Evolutionary conservation across 2,888 invertebrate genomes (phyloP).

Genomic region (Sarcophaga variegata): DNA sequence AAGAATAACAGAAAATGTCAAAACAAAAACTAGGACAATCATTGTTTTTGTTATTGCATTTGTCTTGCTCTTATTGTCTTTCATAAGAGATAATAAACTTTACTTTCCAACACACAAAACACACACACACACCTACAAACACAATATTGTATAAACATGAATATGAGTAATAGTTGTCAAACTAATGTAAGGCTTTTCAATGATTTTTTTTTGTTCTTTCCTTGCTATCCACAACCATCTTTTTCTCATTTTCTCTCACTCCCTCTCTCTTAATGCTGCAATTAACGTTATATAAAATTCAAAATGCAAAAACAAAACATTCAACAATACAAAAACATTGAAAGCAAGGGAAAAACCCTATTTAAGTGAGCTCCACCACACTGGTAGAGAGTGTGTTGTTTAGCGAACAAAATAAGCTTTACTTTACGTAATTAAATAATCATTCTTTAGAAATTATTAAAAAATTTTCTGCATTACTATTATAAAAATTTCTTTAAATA

Average conservation of each 20-base stretch:
- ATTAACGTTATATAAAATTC: background rate
- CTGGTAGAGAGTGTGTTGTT: background rate
- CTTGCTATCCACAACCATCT: background rate
- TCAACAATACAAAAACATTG: background rate
- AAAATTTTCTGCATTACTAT: background rate
- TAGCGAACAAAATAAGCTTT: background rate
- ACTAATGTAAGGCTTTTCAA: background rate
- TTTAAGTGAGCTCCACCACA: background rate
- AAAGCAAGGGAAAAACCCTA: background rate
- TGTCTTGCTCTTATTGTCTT: background rate
- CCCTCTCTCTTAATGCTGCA: background rate
- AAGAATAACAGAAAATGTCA: slow-evolving; percentile 24
- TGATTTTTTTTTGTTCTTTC: background rate
- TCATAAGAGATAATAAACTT: slow-evolving; percentile 50
- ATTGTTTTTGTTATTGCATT: background rate
- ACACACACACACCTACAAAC: background rate
- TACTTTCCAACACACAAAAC: background rate
- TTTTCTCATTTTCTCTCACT: background rate
- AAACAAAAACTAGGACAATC: slow-evolving; percentile 53
- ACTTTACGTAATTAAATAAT: slow-evolving; percentile 32
- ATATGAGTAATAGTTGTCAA: background rate
- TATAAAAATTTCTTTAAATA: background rate
- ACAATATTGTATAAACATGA: background rate
- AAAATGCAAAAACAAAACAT: background rate
- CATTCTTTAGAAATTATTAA: background rate